Base-by-base conservation (phyloP, 2,113 vertebrate genomes). In the Furnarius figulus region DNA sequence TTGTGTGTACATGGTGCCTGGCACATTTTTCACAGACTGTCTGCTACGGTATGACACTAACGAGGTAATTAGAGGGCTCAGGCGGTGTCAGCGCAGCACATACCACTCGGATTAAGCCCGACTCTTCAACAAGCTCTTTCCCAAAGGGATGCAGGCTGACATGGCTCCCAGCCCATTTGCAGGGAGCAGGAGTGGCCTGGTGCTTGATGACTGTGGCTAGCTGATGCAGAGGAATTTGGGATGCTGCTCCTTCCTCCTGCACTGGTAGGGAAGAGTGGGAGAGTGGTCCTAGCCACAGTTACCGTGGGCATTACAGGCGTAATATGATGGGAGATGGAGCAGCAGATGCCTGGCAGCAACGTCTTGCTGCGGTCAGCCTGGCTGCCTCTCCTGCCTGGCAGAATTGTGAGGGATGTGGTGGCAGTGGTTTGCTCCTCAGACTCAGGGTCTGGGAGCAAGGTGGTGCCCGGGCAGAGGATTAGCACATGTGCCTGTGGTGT, bases 241-340 rank as follows among this genome's bases (percentile, higher is more conserved):
- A 23, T 52, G 61, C 66, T 63, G 42, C 49, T 83, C 21, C 63
- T 88, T 40, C 66, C 62, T 68, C 74, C 46, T 33, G 39, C 20
- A 1, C 27, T 9, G 2, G 14, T 3, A 12, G 7, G 24, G 16
- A 58, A 37, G 10, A n/a, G 28, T 50, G 22, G 20, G 7, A 0
- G 0, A 37, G 6, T 4, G 5, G 10, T 50, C 25, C 46, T 23
- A 20, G 33, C 1, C 2, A 4, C 17, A 3, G 16, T n/a, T 31
- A 52, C 62, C 1, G 0, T 24, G 59, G 46, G n/a, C 24, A 23
- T 81, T 66, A 4, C 1, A 1, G 44, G n/a, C 0, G 1, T 31
- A 10, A 23, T 22, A 23, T 2, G 22, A 49, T 42, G 53, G 35
- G 52, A 63, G 35, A 33, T 10, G 39, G 67, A 81, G 52, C 84